A percentile compares a stretch with the other conserved stretches of the same genome.
Evolutionary conservation across 2,888 invertebrate genomes (phyloP).

Genomic region (Drosophila diplacantha): DNA sequence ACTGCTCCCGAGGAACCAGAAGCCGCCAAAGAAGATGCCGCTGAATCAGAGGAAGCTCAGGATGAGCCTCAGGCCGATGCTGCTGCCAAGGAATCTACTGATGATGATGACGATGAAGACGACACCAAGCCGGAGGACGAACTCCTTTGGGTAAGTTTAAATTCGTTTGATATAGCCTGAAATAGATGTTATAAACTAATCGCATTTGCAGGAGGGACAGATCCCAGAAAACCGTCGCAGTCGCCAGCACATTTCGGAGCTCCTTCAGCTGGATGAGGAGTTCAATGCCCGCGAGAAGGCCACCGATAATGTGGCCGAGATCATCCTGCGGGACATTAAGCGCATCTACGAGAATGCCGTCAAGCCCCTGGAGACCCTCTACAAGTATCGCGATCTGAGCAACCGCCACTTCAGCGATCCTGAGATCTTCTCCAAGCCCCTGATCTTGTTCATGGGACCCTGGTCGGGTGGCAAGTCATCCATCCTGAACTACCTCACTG

Average conservation of each 20-base stretch:
- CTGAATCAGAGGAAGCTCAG: slow-evolving; percentile 67
- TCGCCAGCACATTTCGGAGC: slow-evolving; percentile 87
- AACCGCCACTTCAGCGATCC: slow-evolving; percentile 95
- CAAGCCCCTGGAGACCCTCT: slow-evolving; percentile 92
- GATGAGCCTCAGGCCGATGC: slow-evolving; percentile 60
- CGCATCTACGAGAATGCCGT: slow-evolving; percentile 91
- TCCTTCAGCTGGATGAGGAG: slow-evolving; percentile 88
- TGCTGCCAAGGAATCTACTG: slow-evolving; percentile 52
- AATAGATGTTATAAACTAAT: too few species aligned
- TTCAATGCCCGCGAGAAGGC: slow-evolving; percentile 84
- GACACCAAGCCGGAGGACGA: slow-evolving; percentile 82
- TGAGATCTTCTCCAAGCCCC: slow-evolving; percentile 95
- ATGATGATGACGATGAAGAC: slow-evolving; percentile 70
- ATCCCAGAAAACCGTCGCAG: slow-evolving; percentile 88
- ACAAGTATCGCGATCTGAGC: slow-evolving; percentile 94
- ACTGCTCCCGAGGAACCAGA: slow-evolving; percentile 52
- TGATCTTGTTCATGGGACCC: slow-evolving; percentile 95
- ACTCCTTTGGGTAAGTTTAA: slow-evolving; percentile 80
- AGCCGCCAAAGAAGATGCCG: slow-evolving; percentile 57
- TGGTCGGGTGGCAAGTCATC: slow-evolving; percentile 98
- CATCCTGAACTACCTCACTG: slow-evolving; percentile 93
- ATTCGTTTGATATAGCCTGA: too few species aligned
- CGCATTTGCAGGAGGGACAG: slow-evolving; percentile 81
- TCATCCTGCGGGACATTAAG: slow-evolving; percentile 90
- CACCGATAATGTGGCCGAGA: slow-evolving; percentile 85